Conservation (phyloP, 2,888 invertebrate genomes). For the Furcula furcula region DNA sequence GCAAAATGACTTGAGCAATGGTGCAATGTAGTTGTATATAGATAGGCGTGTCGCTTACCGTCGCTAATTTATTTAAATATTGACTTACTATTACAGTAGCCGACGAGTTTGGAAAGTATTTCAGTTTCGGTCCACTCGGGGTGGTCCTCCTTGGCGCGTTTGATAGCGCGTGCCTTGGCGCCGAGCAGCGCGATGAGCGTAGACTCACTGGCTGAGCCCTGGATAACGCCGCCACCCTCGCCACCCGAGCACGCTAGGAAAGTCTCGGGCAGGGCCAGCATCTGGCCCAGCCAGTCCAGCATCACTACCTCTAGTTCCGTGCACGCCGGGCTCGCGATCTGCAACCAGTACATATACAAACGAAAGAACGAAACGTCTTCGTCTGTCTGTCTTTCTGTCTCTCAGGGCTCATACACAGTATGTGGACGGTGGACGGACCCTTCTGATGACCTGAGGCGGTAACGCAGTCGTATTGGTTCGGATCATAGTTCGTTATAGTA, state of each 20-base stretch:
- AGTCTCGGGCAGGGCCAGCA: slow-evolving; percentile 91
- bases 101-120: slow-evolving; percentile 90
- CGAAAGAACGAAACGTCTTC: too few relatives aligned
- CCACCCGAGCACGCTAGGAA: slow-evolving; percentile 93
- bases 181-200: slow-evolving; percentile 96
- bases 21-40: too few relatives aligned
- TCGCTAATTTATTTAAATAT: too few relatives aligned
- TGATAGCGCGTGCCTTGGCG: slow-evolving; percentile 89
- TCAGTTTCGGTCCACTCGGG: slow-evolving; percentile 88
- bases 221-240: slow-evolving; percentile 94
- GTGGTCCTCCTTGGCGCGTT: slow-evolving; percentile 85
- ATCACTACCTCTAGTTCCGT: slow-evolving; percentile 97
- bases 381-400: too few relatives aligned
- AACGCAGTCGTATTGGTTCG: too few relatives aligned
- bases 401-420: too few relatives aligned
- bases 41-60: too few relatives aligned
- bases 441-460: too few relatives aligned
- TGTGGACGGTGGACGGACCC: too few relatives aligned
- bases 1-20: too few relatives aligned
- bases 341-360: slow-evolving; percentile 33
- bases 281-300: slow-evolving; percentile 97
- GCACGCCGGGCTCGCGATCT: slow-evolving; percentile 97
- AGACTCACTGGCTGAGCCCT: slow-evolving; percentile 97
- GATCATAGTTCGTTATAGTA: too few relatives aligned
- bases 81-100: slow-evolving; percentile 92